Conservation (phyloP, 92 coral and sea anemone genomes). For the Phenganax marumi region DNA sequence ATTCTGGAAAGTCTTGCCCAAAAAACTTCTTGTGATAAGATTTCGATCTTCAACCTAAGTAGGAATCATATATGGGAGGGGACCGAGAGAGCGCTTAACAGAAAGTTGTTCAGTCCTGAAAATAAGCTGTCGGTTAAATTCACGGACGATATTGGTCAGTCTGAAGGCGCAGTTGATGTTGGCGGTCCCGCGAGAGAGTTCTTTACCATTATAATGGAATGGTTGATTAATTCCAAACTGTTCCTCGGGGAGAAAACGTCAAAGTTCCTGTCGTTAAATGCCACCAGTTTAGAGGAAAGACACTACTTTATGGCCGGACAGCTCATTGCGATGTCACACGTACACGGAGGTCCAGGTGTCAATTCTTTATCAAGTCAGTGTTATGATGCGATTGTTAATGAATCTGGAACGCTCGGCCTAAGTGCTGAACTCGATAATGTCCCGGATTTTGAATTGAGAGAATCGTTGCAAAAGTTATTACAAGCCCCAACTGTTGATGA, state of each 20-base stretch:
- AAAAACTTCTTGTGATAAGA: background rate
- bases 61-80: conserved; percentile 45
- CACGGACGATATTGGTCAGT: conserved; percentile 37
- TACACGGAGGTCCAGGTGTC: conserved; percentile 6
- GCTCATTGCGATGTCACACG: conserved; percentile 45
- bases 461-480: conserved; percentile 30
- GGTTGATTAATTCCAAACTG: conserved; percentile 9
- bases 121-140: conserved; percentile 37
- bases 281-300: conserved; percentile 41
- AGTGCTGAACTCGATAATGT: background rate
- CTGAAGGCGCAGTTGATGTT: conserved; percentile 39
- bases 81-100: conserved; percentile 33
- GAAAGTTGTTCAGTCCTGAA: conserved; percentile 30
- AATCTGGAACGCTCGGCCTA: background rate
- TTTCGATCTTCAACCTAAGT: conserved; percentile 31
- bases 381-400: background rate
- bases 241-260: conserved; percentile 25
- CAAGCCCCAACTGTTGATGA: conserved; percentile 32
- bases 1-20: background rate
- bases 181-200: conserved; percentile 34
- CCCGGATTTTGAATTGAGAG: background rate
- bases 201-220: conserved; percentile 33
- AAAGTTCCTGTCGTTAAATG: conserved; percentile 52
- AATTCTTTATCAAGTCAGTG: background rate
- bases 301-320: conserved; percentile 56